Evolutionary conservation across 2,888 invertebrate genomes (phyloP).

Genomic region (Patella pellucida): DNA sequence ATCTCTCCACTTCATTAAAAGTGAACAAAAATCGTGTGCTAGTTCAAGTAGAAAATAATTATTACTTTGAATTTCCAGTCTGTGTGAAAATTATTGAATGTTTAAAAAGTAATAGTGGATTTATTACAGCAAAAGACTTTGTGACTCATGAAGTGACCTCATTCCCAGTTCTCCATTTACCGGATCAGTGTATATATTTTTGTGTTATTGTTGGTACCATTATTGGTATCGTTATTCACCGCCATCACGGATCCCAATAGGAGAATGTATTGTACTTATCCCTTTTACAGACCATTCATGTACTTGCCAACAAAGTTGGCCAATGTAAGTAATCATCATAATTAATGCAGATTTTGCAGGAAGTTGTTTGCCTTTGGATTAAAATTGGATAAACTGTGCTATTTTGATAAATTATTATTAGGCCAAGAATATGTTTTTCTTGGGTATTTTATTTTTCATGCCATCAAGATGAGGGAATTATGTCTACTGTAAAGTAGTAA

Average conservation of each 20-base stretch:
- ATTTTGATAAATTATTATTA: too few relatives aligned
- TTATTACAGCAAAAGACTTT: too few relatives aligned
- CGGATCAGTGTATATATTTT: neutral
- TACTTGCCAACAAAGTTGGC: conserved; percentile 52
- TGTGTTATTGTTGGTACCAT: neutral
- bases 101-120: too few relatives aligned
- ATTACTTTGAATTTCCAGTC: neutral
- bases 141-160: too few relatives aligned
- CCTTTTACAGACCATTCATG: conserved; percentile 52
- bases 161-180: neutral
- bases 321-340: conserved; percentile 29
- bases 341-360: too few relatives aligned
- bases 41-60: neutral
- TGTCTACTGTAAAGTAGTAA: neutral
- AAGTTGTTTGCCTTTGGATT: too few relatives aligned
- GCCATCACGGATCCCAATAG: conserved; percentile 32
- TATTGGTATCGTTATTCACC: conserved; percentile 2
- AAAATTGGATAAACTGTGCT: too few relatives aligned
- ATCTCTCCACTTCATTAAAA: neutral
- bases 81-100: too few relatives aligned
- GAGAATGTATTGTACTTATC: conserved; percentile 55
- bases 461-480: too few relatives aligned
- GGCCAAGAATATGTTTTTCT: too few relatives aligned
- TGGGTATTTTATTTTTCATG: too few relatives aligned
- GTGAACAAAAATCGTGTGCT: neutral